These are phyloP conservation scores for Tipula vernalis DNA, from an alignment of 2,888 invertebrate species.

Conservation along the genomic window DNA sequence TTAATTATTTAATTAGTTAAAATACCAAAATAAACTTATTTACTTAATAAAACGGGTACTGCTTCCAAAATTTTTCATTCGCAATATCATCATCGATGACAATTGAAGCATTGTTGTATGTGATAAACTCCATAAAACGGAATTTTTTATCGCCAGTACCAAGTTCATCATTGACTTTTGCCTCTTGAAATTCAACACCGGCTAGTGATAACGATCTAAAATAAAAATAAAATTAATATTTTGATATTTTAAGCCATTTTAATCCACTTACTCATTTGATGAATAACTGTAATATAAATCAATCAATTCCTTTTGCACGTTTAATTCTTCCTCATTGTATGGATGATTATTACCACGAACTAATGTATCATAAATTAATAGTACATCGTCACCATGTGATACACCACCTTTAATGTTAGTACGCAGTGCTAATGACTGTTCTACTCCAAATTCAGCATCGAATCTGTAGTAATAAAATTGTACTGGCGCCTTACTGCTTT, in stretches of 20 bases:
- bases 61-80: background rate
- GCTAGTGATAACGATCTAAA: background rate
- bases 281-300: background rate
- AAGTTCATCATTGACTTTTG: background rate
- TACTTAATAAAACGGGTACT: background rate
- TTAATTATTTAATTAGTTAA: no score
- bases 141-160: background rate
- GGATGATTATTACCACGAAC: background rate
- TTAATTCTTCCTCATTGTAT: background rate
- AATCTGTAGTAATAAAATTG: constrained; percentile 53
- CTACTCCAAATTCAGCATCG: constrained; percentile 44
- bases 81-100: background rate
- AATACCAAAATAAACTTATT: background rate
- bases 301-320: background rate
- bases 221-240: background rate
- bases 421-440: constrained; percentile 40
- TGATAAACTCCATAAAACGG: background rate
- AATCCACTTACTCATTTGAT: background rate
- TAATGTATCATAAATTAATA: constrained; percentile 28
- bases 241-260: background rate
- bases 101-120: background rate
- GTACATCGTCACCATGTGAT: constrained; percentile 49
- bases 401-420: constrained; percentile 40
- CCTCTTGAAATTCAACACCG: background rate
- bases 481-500: constrained; percentile 42